A percentile compares a stretch with the other conserved stretches of the same genome.
Evolutionary conservation across 2,797 vertebrate species (phyloP).

Genomic region (Gymnothorax javanicus): DNA sequence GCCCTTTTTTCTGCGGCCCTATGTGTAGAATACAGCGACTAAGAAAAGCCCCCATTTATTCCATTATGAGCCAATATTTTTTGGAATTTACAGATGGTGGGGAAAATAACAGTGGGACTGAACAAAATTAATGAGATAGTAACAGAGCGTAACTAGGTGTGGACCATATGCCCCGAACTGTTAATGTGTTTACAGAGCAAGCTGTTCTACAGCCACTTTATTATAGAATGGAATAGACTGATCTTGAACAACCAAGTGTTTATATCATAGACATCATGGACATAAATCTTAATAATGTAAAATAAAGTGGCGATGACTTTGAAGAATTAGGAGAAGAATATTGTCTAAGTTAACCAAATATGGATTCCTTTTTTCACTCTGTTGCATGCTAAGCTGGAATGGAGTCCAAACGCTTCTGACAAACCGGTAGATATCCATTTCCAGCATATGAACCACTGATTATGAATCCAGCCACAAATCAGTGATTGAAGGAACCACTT

Average conservation of each 20-base stretch:
- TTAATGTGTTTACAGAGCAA: neutral
- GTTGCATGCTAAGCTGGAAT: neutral
- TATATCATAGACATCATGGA: neutral
- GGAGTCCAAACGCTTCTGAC: neutral
- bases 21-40: slow-evolving; percentile 7
- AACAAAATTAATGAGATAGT: neutral
- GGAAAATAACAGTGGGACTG: neutral
- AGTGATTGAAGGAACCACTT: slow-evolving; percentile 5
- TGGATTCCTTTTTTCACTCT: neutral
- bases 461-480: neutral
- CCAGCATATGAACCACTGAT: neutral
- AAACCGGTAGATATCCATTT: neutral
- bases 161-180: neutral
- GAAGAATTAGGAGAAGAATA: neutral
- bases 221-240: neutral
- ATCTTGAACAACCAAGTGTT: neutral
- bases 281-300: neutral
- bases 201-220: neutral
- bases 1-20: neutral
- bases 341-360: neutral
- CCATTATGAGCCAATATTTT: neutral
- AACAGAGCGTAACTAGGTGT: neutral
- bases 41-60: neutral
- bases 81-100: neutral
- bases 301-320: neutral